Conservation (phyloP, 1,140 invertebrate genomes). For the Telenomus remus region DNA sequence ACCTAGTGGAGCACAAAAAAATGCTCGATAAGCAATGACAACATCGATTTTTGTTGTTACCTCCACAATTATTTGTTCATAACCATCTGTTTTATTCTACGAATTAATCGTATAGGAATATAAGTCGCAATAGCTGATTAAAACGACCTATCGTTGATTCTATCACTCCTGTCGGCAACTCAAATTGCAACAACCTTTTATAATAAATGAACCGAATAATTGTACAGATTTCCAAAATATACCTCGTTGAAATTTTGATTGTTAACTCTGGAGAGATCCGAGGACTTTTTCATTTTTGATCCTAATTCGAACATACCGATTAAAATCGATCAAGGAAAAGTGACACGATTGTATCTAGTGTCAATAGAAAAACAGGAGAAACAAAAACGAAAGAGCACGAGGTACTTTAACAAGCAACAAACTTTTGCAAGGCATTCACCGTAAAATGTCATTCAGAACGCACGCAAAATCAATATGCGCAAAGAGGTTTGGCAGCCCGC, state of each 20-base stretch:
- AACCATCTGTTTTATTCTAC: conserved; percentile 32
- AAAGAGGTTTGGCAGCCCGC: conserved; percentile 33
- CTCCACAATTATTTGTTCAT: conserved; percentile 32
- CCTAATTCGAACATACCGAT: neutral
- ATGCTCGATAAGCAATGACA: conserved; percentile 50
- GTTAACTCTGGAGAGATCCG: conserved; percentile 34
- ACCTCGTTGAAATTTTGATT: conserved; percentile 40
- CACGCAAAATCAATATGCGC: conserved; percentile 19
- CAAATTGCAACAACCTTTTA: too few relatives aligned
- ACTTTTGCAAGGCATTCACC: conserved; percentile 35
- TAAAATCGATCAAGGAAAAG: neutral
- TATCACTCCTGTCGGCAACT: conserved; percentile 44
- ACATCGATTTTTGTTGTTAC: conserved; percentile 50
- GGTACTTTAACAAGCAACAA: conserved; percentile 33
- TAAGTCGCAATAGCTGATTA: conserved; percentile 48
- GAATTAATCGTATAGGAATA: conserved; percentile 53
- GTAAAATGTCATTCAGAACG: conserved; percentile 17
- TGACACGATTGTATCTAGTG: neutral
- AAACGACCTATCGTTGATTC: conserved; percentile 50
- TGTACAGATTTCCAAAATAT: conserved; percentile 2
- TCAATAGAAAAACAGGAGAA: neutral
- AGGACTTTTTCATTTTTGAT: conserved; percentile 12
- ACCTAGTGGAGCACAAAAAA: conserved; percentile 40
- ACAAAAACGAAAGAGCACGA: conserved; percentile 15
- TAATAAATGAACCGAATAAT: too few relatives aligned